These are phyloP conservation scores for Diorhabda carinulata DNA, from an alignment of 1,140 invertebrate genomes.

Conservation along the genomic window DNA sequence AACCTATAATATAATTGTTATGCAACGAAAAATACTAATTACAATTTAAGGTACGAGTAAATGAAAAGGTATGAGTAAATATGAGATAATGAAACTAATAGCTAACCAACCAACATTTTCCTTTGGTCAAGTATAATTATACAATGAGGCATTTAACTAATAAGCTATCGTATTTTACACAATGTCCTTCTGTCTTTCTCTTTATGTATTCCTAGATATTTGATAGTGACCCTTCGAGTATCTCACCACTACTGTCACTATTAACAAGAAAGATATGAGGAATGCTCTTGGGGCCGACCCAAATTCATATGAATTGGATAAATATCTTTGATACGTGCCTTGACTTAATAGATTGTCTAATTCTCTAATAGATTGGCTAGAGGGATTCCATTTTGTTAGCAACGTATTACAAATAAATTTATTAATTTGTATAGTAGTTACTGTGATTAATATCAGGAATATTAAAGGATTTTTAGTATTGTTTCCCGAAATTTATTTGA, in stretches of 20 bases:
- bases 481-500: no score
- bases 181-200: not conserved
- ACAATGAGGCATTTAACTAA: no score
- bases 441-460: no score
- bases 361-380: not conserved
- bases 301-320: conserved; percentile 3
- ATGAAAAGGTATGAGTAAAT: no score
- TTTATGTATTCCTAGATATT: not conserved
- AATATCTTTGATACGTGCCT: conserved; percentile 2
- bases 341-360: not conserved
- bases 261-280: conserved; percentile 2
- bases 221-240: not conserved
- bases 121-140: no score
- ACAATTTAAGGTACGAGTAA: no score
- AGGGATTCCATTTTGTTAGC: not conserved
- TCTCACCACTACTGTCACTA: not conserved
- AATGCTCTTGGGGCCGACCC: not conserved
- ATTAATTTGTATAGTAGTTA: no score
- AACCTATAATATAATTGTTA: no score
- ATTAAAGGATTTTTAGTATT: no score
- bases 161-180: not conserved
- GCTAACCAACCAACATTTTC: no score
- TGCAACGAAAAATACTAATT: no score
- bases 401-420: not conserved
- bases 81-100: no score